Evolutionary conservation across 2,888 invertebrate genomes (phyloP), one percentile per base, ranked within the genome.

Genomic region (Muschampia plurimacula): DNA sequence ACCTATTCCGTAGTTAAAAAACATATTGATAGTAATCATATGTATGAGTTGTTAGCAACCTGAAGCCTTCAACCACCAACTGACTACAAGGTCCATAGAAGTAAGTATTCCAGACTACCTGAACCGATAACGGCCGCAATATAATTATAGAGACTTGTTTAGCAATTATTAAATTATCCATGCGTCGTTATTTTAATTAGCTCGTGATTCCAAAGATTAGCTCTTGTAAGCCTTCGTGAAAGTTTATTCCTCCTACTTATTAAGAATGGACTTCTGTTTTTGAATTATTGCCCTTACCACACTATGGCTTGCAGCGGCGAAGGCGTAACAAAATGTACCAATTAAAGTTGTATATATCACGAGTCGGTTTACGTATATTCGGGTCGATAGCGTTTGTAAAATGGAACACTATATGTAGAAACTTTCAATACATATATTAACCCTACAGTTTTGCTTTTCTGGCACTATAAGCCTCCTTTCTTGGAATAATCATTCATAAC

Each of bases 181-280:
- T 78, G 76, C 78, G 77, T 79, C 79, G 79, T 80, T 81, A 79
- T 82, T 82, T 79, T 82, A 82, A 82, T 81, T 78, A 82, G 79
- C 79, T 81, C 81, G 81, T 80, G 80, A 81, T 78, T 76, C 78
- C 74, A 75, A 74, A 80, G 79, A 82, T 81, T 79, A 79, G 77
- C 77, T 79, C 76, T 68, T 76, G 77, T 72, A 72, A 73, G 77
- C 74, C 68, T 72, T 78, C 77, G 78, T 73, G 78, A 77, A 79
- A 78, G 77, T 80, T 77, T 76, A 80, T 79, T 74, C 78, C 75
- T 76, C 77, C 75, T 73, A 74, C 72, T 77, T 77, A 75, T 75
- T 78, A 75, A 73, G 75, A 73, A 79, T 78, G 70, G 76, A 79
- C 77, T 79, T 76, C 76, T 78, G 76, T 77, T 76, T 72, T 73